Percentiles rank a stretch among this genome's conserved stretches.
These are phyloP conservation scores for Seriola dumerili DNA, from an alignment of 2,113 vertebrate species.

Conservation along the genomic window DNA sequence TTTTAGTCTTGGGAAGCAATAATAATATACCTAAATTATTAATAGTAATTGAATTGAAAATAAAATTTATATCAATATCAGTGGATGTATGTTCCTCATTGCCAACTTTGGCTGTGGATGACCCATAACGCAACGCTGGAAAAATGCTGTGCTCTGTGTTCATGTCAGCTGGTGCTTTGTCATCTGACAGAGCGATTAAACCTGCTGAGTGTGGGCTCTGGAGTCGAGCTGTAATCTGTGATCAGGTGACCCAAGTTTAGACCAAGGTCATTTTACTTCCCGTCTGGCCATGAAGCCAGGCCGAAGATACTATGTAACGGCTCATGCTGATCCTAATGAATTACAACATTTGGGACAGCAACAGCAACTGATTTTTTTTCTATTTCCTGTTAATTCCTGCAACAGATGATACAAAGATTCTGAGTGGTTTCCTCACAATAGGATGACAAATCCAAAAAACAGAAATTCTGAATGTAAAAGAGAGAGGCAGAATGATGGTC, in stretches of 20 bases:
- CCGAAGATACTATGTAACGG: neutral
- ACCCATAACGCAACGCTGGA: neutral
- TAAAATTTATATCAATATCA: neutral
- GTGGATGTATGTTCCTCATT: neutral
- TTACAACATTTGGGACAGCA: neutral
- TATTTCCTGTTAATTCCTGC: neutral
- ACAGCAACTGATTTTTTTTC: neutral
- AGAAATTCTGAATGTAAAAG: neutral
- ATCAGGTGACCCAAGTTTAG: slow-evolving; percentile 46
- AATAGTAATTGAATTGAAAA: neutral
- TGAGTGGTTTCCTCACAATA: neutral
- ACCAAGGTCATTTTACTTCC: slow-evolving; percentile 28
- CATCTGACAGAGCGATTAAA: slow-evolving; percentile 53
- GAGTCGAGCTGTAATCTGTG: slow-evolving; percentile 44
- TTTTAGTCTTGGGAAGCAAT: neutral
- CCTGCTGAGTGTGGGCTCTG: slow-evolving; percentile 1
- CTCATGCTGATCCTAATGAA: neutral
- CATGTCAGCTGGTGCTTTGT: slow-evolving; percentile 37
- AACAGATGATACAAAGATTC: neutral
- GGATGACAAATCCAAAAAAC: neutral
- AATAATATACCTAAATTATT: neutral
- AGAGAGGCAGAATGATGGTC: neutral
- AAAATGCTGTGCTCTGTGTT: neutral
- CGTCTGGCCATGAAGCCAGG: neutral
- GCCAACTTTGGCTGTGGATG: slow-evolving; percentile 1